A percentile compares a stretch with the other conserved stretches of the same genome.
Evolutionary conservation across 2,888 invertebrate species (phyloP).

Genomic region (Ditylenchus weischeri): DNA sequence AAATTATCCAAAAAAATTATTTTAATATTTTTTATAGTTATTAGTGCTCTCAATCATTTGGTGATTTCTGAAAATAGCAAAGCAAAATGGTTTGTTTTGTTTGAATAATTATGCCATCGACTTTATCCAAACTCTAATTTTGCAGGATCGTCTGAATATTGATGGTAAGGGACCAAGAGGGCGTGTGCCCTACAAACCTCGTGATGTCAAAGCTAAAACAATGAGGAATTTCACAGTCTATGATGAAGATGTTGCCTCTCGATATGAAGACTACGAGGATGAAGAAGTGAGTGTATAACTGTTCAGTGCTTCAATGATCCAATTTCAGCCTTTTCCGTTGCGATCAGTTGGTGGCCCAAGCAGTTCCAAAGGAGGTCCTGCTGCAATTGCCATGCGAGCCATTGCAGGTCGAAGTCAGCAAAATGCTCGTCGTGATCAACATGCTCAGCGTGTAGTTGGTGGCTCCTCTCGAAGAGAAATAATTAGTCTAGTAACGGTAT

Average conservation of each 20-base stretch:
- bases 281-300: conserved; percentile 14
- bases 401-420: not conserved
- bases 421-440: conserved; percentile 4
- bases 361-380: too few relatives aligned
- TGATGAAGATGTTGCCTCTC: conserved; percentile 45
- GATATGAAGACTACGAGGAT: conserved; percentile 50
- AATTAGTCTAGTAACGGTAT: conserved; percentile 18
- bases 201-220: conserved; percentile 34
- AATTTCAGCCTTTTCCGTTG: too few relatives aligned
- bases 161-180: not conserved
- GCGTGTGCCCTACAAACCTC: conserved; percentile 18
- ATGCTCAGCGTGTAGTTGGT: not conserved
- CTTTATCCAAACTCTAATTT: not conserved
- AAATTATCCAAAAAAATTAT: too few relatives aligned
- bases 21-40: too few relatives aligned
- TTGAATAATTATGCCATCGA: not conserved
- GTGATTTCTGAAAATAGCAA: too few relatives aligned
- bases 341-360: too few relatives aligned
- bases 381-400: too few relatives aligned
- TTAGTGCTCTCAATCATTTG: too few relatives aligned
- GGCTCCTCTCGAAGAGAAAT: conserved; percentile 11
- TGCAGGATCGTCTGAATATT: conserved; percentile 9
- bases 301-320: too few relatives aligned
- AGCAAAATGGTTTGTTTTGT: conserved; percentile 7
- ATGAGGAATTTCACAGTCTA: conserved; percentile 36